These are phyloP conservation scores for Procambarus virginalis DNA, from an alignment of 1,140 invertebrate species.

Conservation along the genomic window DNA sequence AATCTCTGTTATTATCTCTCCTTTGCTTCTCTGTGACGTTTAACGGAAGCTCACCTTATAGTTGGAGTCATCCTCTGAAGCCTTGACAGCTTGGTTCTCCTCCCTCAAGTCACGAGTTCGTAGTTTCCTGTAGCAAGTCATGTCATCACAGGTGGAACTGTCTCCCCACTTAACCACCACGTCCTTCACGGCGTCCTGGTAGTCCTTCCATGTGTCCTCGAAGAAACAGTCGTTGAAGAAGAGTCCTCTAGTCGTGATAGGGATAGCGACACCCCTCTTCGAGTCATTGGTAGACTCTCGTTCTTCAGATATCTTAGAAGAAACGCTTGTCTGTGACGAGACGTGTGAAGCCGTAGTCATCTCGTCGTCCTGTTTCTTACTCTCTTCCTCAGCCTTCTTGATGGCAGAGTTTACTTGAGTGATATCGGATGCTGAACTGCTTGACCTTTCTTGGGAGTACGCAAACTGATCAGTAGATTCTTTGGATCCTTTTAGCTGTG, in stretches of 20 bases:
- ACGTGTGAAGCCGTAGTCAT: not conserved
- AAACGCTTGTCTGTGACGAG: not conserved
- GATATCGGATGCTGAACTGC: not conserved
- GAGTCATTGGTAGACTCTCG: not conserved
- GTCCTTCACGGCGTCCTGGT: conserved; percentile 49
- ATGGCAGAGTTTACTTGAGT: not conserved
- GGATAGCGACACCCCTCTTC: not conserved
- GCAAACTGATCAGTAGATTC: not conserved
- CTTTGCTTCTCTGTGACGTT: too few species aligned
- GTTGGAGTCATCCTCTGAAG: conserved; percentile 26
- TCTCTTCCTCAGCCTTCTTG: not conserved
- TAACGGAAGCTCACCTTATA: conserved; percentile 5
- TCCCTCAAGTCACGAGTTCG: conserved; percentile 31
- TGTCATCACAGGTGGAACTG: conserved; percentile 23
- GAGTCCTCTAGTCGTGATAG: conserved; percentile 37
- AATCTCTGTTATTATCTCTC: too few species aligned
- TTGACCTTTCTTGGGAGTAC: not conserved
- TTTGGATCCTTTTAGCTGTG: not conserved
- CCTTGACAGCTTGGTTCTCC: conserved; percentile 53
- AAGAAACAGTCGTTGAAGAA: conserved; percentile 57
- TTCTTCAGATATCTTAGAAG: not conserved
- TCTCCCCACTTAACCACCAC: conserved; percentile 45
- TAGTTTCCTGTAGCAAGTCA: conserved; percentile 42
- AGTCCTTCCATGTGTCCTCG: conserved; percentile 39
- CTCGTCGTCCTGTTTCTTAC: not conserved